These are phyloP conservation scores for Channallabes apus DNA, from an alignment of 2,797 vertebrate genomes.

Conservation along the genomic window DNA sequence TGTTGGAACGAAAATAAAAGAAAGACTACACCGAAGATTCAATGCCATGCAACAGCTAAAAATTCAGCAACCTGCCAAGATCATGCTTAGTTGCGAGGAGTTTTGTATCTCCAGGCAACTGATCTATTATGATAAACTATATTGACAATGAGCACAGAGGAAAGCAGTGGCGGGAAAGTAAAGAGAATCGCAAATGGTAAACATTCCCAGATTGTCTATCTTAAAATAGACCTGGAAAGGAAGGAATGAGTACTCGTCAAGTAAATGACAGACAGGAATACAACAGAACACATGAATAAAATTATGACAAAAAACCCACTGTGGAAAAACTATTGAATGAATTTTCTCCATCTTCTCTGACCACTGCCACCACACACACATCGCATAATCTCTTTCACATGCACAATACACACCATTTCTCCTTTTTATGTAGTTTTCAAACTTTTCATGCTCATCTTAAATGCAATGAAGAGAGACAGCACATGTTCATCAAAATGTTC, in stretches of 20 bases:
- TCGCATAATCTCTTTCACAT: background rate
- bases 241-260: conserved; percentile 53
- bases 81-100: conserved; percentile 49
- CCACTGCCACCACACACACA: conserved; percentile 9
- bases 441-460: conserved; percentile 38
- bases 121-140: conserved; percentile 63
- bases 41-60: conserved; percentile 37
- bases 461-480: conserved; percentile 21
- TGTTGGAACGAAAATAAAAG: conserved; percentile 12
- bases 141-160: conserved; percentile 63
- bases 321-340: conserved; percentile 57
- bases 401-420: conserved; percentile 24
- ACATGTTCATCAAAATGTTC: conserved; percentile 36
- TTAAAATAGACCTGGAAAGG: conserved; percentile 63
- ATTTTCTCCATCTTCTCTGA: conserved; percentile 17
- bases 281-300: conserved; percentile 57
- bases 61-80: conserved; percentile 45
- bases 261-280: conserved; percentile 48
- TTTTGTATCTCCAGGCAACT: conserved; percentile 65
- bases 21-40: conserved; percentile 13
- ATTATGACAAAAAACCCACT: conserved; percentile 51
- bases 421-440: conserved; percentile 10
- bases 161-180: conserved; percentile 51
- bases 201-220: conserved; percentile 65
- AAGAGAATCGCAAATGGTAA: conserved; percentile 63